phyloP scores from a whole-genome alignment of 2,888 invertebrate species.

The Spisula solida region DNA sequence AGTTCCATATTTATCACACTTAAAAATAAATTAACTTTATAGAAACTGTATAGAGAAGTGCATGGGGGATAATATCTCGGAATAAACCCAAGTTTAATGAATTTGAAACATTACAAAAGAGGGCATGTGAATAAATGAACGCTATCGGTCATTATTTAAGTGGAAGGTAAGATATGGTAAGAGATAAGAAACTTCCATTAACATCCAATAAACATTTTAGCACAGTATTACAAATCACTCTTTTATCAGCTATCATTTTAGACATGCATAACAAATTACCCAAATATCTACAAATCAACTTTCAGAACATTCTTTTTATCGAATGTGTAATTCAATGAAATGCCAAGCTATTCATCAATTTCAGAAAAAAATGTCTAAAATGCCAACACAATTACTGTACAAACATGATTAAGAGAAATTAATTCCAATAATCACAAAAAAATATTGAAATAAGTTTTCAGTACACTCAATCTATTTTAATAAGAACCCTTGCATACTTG shows the following conservation, averaged over 20 bases:
- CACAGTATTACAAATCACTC: slow-evolving; percentile 17
- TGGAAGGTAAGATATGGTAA: neutral
- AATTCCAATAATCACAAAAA: no score
- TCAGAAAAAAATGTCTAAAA: neutral
- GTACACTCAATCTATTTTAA: no score
- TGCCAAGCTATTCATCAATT: neutral
- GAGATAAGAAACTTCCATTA: neutral
- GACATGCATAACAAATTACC: slow-evolving; percentile 17
- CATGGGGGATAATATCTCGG: neutral
- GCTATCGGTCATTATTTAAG: neutral
- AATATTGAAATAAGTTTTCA: no score
- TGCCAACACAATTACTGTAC: neutral
- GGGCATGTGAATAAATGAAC: neutral
- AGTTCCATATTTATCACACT: neutral
- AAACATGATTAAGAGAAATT: slow-evolving; percentile 5
- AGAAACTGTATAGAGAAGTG: neutral
- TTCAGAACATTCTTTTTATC: slow-evolving; percentile 10
- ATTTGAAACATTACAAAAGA: neutral
- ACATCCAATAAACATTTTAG: slow-evolving; percentile 19
- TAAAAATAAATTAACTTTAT: neutral
- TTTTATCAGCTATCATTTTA: neutral
- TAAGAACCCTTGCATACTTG: no score
- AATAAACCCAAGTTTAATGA: slow-evolving; percentile 6
- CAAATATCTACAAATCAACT: neutral
- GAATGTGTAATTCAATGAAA: neutral